Percentiles rank a stretch among this genome's conserved stretches.
Evolutionary conservation across 2,888 invertebrate genomes (phyloP).

Genomic region (Thelaira solivaga): DNA sequence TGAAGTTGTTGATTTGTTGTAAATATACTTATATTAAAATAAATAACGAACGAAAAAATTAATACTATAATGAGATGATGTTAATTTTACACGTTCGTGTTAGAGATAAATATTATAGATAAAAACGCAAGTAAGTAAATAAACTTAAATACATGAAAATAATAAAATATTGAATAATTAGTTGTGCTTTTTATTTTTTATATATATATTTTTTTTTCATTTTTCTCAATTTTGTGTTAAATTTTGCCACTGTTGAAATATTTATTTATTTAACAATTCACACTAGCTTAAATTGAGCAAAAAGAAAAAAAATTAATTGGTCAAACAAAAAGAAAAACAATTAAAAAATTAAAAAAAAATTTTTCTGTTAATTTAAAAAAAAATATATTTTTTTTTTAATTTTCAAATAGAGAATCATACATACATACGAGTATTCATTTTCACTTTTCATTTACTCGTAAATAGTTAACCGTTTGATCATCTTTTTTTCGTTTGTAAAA

Average conservation of each 20-base stretch:
- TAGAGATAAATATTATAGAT: constrained; percentile 45
- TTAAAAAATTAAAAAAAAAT: neutral
- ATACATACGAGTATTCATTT: too few species aligned
- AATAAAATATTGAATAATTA: constrained; percentile 34
- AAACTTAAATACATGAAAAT: constrained; percentile 28
- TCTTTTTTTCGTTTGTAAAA: neutral
- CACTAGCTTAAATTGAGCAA: neutral
- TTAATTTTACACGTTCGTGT: constrained; percentile 55
- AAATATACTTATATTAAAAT: constrained; percentile 26
- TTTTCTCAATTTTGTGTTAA: too few species aligned
- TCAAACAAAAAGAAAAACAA: neutral
- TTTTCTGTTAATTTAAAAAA: constrained; percentile 17
- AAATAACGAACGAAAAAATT: too few species aligned
- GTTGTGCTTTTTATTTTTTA: neutral
- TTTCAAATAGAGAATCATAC: too few species aligned
- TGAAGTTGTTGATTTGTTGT: constrained; percentile 7
- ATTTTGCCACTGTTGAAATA: neutral
- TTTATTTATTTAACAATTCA: neutral
- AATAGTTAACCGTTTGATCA: neutral
- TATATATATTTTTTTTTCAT: too few species aligned
- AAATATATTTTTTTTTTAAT: constrained; percentile 49
- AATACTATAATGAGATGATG: constrained; percentile 45
- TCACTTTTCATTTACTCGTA: too few species aligned
- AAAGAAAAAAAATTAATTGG: neutral
- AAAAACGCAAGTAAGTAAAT: constrained; percentile 17